These are phyloP conservation scores for Lycopodina hypogea DNA, from an alignment of 37 sponge, comb jelly and placozoan genomes.

Conservation along the genomic window DNA sequence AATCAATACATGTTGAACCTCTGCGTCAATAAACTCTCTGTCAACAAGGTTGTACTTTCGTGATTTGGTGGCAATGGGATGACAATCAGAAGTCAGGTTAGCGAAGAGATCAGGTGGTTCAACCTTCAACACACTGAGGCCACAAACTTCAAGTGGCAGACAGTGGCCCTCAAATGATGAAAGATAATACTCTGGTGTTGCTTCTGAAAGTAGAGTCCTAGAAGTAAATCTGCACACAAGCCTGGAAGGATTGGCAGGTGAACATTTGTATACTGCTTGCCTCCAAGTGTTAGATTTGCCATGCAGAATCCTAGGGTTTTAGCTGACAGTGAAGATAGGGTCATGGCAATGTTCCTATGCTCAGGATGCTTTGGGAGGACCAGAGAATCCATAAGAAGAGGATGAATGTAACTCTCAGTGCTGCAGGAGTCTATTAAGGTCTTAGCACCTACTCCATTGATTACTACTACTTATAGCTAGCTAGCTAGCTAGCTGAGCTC, in stretches of 20 bases:
- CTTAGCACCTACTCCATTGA: conserved; percentile 11
- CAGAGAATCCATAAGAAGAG: background rate
- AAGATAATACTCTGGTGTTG: conserved; percentile 13
- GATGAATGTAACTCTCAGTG: background rate
- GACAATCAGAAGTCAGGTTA: conserved; percentile 2
- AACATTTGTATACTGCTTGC: background rate
- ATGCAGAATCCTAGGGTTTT: conserved; percentile 2
- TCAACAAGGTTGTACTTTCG: too few species aligned
- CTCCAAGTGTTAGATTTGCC: background rate
- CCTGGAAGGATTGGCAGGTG: conserved; percentile 3
- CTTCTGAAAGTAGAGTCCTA: conserved; percentile 18
- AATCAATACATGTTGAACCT: too few species aligned
- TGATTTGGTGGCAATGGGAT: conserved; percentile 18
- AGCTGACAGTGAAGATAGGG: conserved; percentile 11
- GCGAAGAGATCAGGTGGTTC: too few species aligned
- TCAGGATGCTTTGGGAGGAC: background rate
- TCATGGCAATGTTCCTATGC: conserved; percentile 2
- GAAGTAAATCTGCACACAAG: conserved; percentile 8
- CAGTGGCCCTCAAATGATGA: too few species aligned
- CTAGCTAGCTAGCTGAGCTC: too few species aligned
- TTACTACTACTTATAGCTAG: too few species aligned
- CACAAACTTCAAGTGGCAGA: too few species aligned
- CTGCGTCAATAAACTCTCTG: conserved; percentile 10
- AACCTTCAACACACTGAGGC: too few species aligned
- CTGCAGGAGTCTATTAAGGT: background rate